A percentile compares a stretch with the other conserved stretches of the same genome.
These are phyloP conservation scores for Melinaea marsaeus DNA, from an alignment of 2,888 invertebrate genomes.

Conservation along the genomic window DNA sequence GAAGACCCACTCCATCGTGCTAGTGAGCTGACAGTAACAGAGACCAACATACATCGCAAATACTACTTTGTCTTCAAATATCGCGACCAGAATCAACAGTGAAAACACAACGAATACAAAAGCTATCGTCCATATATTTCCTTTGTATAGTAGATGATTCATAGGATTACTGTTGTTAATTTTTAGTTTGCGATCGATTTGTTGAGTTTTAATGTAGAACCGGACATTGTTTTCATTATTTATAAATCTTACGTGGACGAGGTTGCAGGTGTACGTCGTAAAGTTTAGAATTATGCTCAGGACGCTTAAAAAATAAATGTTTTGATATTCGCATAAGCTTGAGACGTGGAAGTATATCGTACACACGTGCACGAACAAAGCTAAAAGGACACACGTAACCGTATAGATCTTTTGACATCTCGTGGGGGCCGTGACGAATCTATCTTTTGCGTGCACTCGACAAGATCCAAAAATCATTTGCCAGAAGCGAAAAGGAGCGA, in stretches of 20 bases:
- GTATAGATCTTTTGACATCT: conserved; percentile 47
- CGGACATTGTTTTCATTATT: conserved; percentile 44
- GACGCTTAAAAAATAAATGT: conserved; percentile 22
- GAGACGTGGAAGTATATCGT: conserved; percentile 15
- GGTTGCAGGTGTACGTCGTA: conserved; percentile 35
- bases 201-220: conserved; percentile 51
- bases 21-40: conserved; percentile 37
- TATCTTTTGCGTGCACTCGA: conserved; percentile 46
- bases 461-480: conserved; percentile 48
- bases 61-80: conserved; percentile 15
- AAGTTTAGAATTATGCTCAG: conserved; percentile 31
- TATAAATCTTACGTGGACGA: conserved; percentile 49
- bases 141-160: conserved; percentile 34
- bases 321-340: conserved; percentile 13
- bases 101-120: conserved; percentile 26
- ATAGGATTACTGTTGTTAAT: conserved; percentile 42
- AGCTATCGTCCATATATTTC: conserved; percentile 34
- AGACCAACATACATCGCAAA: conserved; percentile 21
- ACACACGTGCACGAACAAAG: conserved; percentile 20
- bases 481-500: conserved; percentile 38
- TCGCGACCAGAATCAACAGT: conserved; percentile 24
- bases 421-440: conserved; percentile 47
- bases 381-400: conserved; percentile 29
- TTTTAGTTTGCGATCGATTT: conserved; percentile 51
- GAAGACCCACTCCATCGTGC: conserved; percentile 43